phyloP scores from a whole-genome alignment of 2,888 invertebrate species.

The Eulithis testata region DNA sequence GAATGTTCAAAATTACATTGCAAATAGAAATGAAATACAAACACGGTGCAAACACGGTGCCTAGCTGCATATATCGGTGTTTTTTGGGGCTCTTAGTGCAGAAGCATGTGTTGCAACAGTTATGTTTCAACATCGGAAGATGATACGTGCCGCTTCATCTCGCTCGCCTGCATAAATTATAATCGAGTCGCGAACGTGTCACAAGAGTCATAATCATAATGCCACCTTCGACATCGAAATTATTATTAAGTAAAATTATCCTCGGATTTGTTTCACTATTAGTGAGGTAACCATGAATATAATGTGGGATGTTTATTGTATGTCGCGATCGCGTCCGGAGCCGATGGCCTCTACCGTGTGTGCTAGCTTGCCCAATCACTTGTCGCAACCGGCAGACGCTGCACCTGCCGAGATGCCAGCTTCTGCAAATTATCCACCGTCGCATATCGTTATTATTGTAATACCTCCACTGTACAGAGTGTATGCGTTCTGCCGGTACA shows the following conservation, averaged over 20 bases:
- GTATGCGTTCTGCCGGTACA: conserved; percentile 4
- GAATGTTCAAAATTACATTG: conserved; percentile 38
- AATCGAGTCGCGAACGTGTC: conserved; percentile 48
- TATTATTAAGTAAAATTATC: conserved; percentile 65
- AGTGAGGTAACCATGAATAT: conserved; percentile 72
- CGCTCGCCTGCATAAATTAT: conserved; percentile 56
- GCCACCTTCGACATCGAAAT: conserved; percentile 50
- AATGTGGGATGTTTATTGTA: conserved; percentile 79
- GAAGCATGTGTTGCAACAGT: conserved; percentile 59
- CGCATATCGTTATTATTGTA: conserved; percentile 50
- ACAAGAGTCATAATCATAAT: conserved; percentile 50
- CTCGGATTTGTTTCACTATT: conserved; percentile 71
- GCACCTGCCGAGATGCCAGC: conserved; percentile 79
- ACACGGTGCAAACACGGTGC: conserved; percentile 33
- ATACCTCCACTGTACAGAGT: background rate
- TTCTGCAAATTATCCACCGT: conserved; percentile 66
- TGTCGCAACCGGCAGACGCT: conserved; percentile 80
- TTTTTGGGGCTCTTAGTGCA: conserved; percentile 42
- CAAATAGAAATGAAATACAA: conserved; percentile 43
- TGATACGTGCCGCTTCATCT: conserved; percentile 53
- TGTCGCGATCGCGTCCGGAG: conserved; percentile 70
- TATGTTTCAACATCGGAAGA: conserved; percentile 63
- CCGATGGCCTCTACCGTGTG: conserved; percentile 71
- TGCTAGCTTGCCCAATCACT: conserved; percentile 75
- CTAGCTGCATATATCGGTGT: conserved; percentile 32